Conservation (phyloP, 2,888 invertebrate species). For the Pheosia gnoma region DNA sequence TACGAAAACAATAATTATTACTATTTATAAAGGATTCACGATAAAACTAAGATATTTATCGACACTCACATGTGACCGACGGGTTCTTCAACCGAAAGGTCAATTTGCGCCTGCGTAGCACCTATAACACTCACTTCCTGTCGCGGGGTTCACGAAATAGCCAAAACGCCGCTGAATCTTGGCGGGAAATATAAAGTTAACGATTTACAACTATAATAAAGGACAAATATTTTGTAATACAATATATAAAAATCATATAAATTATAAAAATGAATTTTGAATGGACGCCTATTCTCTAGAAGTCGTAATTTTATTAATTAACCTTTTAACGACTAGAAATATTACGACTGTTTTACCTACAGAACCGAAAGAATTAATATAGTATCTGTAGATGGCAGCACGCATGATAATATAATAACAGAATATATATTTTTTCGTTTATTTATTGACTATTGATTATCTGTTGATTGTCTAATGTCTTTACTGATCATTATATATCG, state of each 20-base stretch:
- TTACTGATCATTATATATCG: no score
- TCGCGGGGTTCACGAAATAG: slow-evolving; percentile 81
- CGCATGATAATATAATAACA: not conserved
- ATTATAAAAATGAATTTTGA: not conserved
- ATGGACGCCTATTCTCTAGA: not conserved
- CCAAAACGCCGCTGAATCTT: slow-evolving; percentile 57
- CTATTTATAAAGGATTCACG: slow-evolving; percentile 74
- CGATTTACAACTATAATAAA: not conserved
- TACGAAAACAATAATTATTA: slow-evolving; percentile 76
- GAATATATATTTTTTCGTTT: not conserved
- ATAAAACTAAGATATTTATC: slow-evolving; percentile 84
- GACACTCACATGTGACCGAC: slow-evolving; percentile 96
- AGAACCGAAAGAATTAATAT: not conserved
- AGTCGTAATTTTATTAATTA: not conserved
- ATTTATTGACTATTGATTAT: not conserved
- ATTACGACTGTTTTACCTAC: slow-evolving; percentile 22
- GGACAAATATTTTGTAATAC: not conserved
- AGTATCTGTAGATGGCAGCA: slow-evolving; percentile 22
- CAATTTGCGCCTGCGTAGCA: slow-evolving; percentile 88
- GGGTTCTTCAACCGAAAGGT: slow-evolving; percentile 94
- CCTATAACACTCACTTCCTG: slow-evolving; percentile 84
- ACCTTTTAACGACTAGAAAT: slow-evolving; percentile 16
- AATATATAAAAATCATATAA: not conserved
- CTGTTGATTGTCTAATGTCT: no score
- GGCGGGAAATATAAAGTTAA: slow-evolving; percentile 66